These are phyloP conservation scores for Drosophila affinis DNA, from an alignment of 2,888 invertebrate species.

Conservation along the genomic window DNA sequence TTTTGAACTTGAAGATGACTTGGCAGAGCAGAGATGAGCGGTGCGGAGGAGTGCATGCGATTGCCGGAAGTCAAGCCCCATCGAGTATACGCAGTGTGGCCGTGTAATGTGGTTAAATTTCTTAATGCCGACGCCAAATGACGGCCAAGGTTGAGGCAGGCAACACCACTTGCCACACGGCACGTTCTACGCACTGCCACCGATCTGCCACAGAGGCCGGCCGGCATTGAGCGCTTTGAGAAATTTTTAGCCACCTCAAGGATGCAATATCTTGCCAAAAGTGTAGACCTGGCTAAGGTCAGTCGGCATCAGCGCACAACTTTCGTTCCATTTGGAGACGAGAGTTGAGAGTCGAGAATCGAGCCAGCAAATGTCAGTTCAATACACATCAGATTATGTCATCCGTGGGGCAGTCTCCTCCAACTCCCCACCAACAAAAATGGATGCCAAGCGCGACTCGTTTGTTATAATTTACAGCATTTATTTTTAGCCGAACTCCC, in stretches of 20 bases:
- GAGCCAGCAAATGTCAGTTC: neutral
- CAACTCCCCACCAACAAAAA: neutral
- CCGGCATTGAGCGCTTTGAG: constrained; percentile 65
- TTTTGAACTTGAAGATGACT: constrained; percentile 68
- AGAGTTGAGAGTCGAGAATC: too few species aligned
- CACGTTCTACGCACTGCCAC: constrained; percentile 63
- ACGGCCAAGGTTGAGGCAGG: constrained; percentile 65
- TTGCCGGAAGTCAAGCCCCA: constrained; percentile 65
- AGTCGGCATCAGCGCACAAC: constrained; percentile 9
- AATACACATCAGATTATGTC: constrained; percentile 31
- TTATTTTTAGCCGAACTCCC: constrained; percentile 23
- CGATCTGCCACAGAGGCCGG: constrained; percentile 14
- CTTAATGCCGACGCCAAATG: constrained; percentile 45
- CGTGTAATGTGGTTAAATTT: constrained; percentile 32
- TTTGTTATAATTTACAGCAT: constrained; percentile 47
- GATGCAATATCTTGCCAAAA: constrained; percentile 69
- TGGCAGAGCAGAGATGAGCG: constrained; percentile 14
- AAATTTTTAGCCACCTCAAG: constrained; percentile 74
- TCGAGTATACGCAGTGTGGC: constrained; percentile 62
- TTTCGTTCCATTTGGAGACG: neutral
- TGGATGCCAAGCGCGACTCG: constrained; percentile 20
- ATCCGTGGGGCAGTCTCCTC: constrained; percentile 22
- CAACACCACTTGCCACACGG: constrained; percentile 61
- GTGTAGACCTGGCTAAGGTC: constrained; percentile 48
- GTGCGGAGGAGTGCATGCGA: constrained; percentile 3